Percentiles rank a stretch among this genome's conserved stretches.
Conservation (phyloP, 2,888 invertebrate species). For the Drosophila pseudotalamancana region DNA sequence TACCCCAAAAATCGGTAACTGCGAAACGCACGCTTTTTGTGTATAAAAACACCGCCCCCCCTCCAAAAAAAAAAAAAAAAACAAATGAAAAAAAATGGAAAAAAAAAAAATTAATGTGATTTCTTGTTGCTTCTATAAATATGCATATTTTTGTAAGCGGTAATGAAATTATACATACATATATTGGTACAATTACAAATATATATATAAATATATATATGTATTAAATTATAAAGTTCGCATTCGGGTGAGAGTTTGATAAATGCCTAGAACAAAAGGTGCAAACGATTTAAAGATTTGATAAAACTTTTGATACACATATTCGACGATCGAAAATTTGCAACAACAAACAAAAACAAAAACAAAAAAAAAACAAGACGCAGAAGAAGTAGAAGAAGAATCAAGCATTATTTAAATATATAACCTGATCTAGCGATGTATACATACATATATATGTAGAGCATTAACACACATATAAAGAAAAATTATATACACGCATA, state of each 20-base stretch:
- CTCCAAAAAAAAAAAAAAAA: constrained; percentile 16
- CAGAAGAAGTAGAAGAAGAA: no score
- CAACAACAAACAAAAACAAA: no score
- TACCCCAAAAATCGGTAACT: constrained; percentile 25
- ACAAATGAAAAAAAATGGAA: neutral
- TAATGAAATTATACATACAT: constrained; percentile 35
- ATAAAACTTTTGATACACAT: constrained; percentile 53
- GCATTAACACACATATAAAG: constrained; percentile 23
- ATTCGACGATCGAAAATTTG: constrained; percentile 29
- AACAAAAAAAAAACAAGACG: no score
- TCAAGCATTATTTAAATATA: constrained; percentile 24
- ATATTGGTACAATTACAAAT: constrained; percentile 19
- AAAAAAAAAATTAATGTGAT: constrained; percentile 62
- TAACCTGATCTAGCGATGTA: constrained; percentile 2
- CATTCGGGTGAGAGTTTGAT: constrained; percentile 10
- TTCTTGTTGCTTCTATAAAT: constrained; percentile 79
- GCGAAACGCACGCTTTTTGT: constrained; percentile 75
- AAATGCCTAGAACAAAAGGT: constrained; percentile 4
- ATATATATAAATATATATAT: constrained; percentile 7
- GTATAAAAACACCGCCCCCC: constrained; percentile 51
- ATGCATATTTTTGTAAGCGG: constrained; percentile 73
- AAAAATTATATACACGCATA: constrained; percentile 19
- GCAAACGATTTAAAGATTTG: constrained; percentile 34
- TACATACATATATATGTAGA: neutral
- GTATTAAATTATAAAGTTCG: constrained; percentile 5